A percentile compares a stretch with the other conserved stretches of the same genome.
Evolutionary conservation across 2,888 invertebrate genomes (phyloP).

Genomic region (Crocallis elinguaria): DNA sequence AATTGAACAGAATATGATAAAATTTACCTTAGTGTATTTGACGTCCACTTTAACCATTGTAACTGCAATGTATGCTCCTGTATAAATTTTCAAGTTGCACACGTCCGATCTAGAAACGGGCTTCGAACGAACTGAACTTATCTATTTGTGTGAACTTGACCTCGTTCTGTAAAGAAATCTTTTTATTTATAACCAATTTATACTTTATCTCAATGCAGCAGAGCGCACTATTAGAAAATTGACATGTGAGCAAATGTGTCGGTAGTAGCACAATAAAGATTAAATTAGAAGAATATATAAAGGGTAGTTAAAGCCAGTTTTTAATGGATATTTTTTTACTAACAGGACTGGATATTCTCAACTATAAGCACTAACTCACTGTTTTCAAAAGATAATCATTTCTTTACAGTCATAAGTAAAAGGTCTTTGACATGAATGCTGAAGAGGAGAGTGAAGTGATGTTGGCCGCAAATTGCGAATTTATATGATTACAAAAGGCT

Average conservation of each 20-base stretch:
- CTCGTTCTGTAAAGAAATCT: slow-evolving; percentile 5
- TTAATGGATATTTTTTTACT: no score
- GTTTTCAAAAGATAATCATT: neutral
- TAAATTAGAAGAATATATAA: no score
- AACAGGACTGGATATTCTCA: no score
- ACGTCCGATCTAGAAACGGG: slow-evolving; percentile 37
- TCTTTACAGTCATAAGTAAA: no score
- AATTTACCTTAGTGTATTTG: slow-evolving; percentile 83
- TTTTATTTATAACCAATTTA: slow-evolving; percentile 6
- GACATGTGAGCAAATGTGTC: neutral
- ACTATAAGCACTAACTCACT: neutral
- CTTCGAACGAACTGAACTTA: slow-evolving; percentile 42
- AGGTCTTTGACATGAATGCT: no score
- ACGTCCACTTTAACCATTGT: slow-evolving; percentile 81
- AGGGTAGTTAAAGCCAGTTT: no score
- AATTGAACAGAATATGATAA: neutral
- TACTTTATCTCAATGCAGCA: slow-evolving; percentile 8
- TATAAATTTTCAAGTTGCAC: slow-evolving; percentile 11
- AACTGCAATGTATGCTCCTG: slow-evolving; percentile 13
- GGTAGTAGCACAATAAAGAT: neutral
- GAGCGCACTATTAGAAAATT: slow-evolving; percentile 4
- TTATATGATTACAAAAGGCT: neutral
- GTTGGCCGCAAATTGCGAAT: neutral
- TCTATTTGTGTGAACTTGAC: slow-evolving; percentile 20
- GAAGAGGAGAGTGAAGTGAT: no score